Evolutionary conservation across 2,888 invertebrate species (phyloP).

Genomic region (Platycheirus rosarum): DNA sequence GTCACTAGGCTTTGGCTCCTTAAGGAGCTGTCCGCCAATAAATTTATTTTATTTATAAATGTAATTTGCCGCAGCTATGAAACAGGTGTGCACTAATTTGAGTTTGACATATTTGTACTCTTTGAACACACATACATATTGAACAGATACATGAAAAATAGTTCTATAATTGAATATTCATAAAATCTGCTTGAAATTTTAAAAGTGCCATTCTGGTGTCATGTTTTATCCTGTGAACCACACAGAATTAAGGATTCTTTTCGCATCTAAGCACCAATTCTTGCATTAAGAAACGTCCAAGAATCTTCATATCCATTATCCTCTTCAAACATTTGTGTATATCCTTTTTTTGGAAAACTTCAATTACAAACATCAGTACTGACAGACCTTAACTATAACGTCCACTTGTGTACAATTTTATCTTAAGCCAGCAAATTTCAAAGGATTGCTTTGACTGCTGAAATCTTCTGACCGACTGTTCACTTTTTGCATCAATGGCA

Average conservation of each 20-base stretch:
- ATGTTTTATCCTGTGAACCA: no score
- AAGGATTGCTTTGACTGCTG: slow-evolving; percentile 23
- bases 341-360: slow-evolving; percentile 13
- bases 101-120: no score
- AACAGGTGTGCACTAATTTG: no score
- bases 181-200: no score
- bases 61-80: no score
- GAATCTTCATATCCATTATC: background rate
- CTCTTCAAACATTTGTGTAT: background rate
- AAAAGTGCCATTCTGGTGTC: no score
- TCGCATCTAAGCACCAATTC: background rate
- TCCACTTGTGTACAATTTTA: slow-evolving; percentile 44
- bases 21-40: no score
- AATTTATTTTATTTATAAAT: no score
- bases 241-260: background rate
- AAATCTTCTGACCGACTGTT: slow-evolving; percentile 22
- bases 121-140: no score
- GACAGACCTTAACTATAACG: slow-evolving; percentile 51
- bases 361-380: slow-evolving; percentile 31
- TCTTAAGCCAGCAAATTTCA: slow-evolving; percentile 4
- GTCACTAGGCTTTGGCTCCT: no score
- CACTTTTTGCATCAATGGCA: slow-evolving; percentile 3
- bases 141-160: no score
- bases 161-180: no score
- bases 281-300: background rate